These are phyloP conservation scores for Psettodes erumei DNA, from an alignment of 2,113 vertebrate genomes.

Conservation along the genomic window DNA sequence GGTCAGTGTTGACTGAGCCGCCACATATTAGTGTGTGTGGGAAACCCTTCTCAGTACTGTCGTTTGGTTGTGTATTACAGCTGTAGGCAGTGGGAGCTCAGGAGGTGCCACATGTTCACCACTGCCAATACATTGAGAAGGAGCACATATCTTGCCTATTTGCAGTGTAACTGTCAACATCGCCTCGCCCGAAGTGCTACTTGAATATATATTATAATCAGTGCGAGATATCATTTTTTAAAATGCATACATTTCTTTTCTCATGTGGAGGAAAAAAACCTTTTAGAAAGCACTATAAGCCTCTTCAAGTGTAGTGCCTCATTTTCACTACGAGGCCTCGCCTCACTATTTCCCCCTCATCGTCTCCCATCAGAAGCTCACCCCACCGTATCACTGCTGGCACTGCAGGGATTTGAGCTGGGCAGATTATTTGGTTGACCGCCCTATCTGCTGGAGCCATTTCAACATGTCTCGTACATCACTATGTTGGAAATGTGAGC, in stretches of 20 bases:
- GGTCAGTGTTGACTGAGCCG: no score
- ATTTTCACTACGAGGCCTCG: neutral
- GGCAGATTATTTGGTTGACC: constrained; percentile 67
- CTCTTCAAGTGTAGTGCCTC: neutral
- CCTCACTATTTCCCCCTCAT: constrained; percentile 17
- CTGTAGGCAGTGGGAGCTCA: no score
- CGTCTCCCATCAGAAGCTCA: constrained; percentile 48
- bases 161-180: neutral
- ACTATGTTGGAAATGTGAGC: constrained; percentile 30
- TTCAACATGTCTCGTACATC: constrained; percentile 46
- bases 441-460: constrained; percentile 35
- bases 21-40: no score
- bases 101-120: neutral
- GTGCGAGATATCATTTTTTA: no score
- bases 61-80: neutral
- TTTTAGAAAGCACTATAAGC: neutral
- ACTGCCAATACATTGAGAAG: neutral
- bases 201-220: neutral
- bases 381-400: constrained; percentile 20
- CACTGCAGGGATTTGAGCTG: constrained; percentile 45
- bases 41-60: no score
- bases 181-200: neutral
- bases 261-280: neutral
- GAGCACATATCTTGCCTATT: neutral
- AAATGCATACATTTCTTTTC: neutral